A percentile compares a stretch with the other conserved stretches of the same genome.
Conservation (phyloP, 2,797 vertebrate genomes). For the Otolemur crassicaudatus region DNA sequence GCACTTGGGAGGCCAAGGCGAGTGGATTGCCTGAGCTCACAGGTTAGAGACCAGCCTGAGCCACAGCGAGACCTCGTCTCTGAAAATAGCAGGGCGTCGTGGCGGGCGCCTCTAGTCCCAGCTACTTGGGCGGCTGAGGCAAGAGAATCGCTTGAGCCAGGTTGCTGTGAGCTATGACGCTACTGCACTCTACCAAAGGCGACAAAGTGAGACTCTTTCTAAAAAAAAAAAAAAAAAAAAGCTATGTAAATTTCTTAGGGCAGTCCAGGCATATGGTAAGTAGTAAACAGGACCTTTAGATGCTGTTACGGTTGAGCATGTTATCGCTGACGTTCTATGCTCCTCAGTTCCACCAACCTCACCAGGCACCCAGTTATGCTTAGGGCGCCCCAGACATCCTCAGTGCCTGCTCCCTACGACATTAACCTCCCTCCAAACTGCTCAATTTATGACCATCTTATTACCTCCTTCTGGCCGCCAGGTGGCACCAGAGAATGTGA, state of each 20-base stretch:
- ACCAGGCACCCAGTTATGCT: not conserved
- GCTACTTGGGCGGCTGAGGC: no score
- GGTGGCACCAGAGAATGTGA: conserved; percentile 68
- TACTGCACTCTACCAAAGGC: no score
- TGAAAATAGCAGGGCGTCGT: no score
- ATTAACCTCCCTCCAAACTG: not conserved
- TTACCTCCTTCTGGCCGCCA: conserved; percentile 11
- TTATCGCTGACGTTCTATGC: not conserved
- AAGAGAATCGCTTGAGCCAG: no score
- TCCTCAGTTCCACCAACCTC: not conserved
- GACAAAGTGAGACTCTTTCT: no score
- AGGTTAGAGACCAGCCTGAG: no score
- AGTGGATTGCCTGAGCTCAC: no score
- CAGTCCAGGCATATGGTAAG: not conserved
- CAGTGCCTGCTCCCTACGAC: not conserved
- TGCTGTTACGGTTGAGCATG: not conserved
- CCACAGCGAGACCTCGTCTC: no score
- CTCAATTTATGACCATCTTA: not conserved
- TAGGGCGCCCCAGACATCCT: not conserved
- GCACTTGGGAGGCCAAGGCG: no score
- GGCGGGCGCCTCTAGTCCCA: no score
- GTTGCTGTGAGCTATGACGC: no score
- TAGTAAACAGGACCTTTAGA: not conserved
- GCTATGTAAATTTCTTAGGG: not conserved
- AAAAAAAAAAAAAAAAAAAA: no score